phyloP scores from a whole-genome alignment of 2,797 vertebrate genomes.

The Agapornis canus region DNA sequence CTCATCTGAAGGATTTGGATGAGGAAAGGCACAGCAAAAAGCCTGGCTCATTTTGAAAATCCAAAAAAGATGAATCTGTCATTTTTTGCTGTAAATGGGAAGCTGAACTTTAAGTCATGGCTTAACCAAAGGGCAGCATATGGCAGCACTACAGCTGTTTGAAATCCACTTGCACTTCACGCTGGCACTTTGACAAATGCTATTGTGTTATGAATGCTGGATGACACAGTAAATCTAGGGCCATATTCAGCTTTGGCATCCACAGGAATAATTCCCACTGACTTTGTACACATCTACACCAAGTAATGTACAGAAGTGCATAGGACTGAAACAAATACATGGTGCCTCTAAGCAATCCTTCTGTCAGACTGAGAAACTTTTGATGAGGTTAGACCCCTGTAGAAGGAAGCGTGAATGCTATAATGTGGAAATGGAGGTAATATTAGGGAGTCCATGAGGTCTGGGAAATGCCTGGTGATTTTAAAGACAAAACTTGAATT shows the following conservation, averaged over 20 bases:
- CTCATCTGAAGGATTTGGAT: neutral
- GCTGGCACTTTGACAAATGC: constrained; percentile 23
- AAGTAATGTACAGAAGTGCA: neutral
- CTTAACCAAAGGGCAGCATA: constrained; percentile 60
- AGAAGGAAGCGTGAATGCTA: neutral
- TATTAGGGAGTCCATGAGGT: neutral
- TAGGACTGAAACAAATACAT: neutral
- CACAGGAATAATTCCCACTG: neutral
- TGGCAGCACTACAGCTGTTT: constrained; percentile 52
- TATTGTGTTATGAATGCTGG: constrained; percentile 33
- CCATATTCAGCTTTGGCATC: neutral
- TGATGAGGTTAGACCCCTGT: neutral
- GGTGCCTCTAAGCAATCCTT: neutral
- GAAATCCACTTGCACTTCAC: constrained; percentile 44
- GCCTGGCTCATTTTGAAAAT: neutral
- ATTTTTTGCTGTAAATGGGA: constrained; percentile 46
- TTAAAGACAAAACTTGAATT: constrained; percentile 27
- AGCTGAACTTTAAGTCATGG: constrained; percentile 50
- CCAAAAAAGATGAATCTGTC: constrained; percentile 37
- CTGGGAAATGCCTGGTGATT: neutral
- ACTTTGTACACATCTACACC: neutral
- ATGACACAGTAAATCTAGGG: constrained; percentile 39
- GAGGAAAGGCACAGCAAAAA: neutral
- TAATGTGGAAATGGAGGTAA: neutral
- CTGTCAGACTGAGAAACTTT: neutral